These are phyloP conservation scores for Heliothis peltigera DNA, from an alignment of 2,888 invertebrate species.

Conservation along the genomic window DNA sequence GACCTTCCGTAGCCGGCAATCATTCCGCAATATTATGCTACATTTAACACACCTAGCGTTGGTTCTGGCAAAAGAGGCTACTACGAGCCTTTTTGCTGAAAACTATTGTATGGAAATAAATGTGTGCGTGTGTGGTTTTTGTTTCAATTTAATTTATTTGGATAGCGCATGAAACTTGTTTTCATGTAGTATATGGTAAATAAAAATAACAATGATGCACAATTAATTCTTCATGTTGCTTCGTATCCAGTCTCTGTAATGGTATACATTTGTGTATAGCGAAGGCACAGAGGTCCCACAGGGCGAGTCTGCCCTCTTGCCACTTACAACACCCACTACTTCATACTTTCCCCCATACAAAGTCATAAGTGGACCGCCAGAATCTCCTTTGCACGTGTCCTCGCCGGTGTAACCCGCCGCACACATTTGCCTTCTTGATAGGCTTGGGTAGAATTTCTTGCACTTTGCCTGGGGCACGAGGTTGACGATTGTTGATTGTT, in stretches of 20 bases:
- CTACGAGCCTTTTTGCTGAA: conserved; percentile 33
- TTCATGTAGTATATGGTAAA: not conserved
- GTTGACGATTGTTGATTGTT: conserved; percentile 82
- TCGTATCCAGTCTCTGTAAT: conserved; percentile 80
- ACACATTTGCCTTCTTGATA: conserved; percentile 79
- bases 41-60: conserved; percentile 58
- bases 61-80: conserved; percentile 37
- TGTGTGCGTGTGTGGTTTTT: conserved; percentile 23
- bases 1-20: conserved; percentile 53
- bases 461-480: conserved; percentile 80
- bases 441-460: conserved; percentile 71
- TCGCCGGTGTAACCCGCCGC: conserved; percentile 82
- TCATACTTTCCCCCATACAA: conserved; percentile 78
- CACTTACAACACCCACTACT: conserved; percentile 84
- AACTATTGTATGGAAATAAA: conserved; percentile 43
- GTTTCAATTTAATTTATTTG: conserved; percentile 41
- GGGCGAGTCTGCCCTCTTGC: conserved; percentile 81
- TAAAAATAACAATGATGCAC: conserved; percentile 6
- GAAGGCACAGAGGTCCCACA: conserved; percentile 84
- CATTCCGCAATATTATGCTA: conserved; percentile 58
- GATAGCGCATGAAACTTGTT: conserved; percentile 1
- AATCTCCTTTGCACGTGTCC: conserved; percentile 86
- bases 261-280: conserved; percentile 82
- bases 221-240: conserved; percentile 67
- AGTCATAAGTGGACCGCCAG: conserved; percentile 85